Evolutionary conservation across 2,888 invertebrate species (phyloP).

Genomic region (Julus scandinavius): DNA sequence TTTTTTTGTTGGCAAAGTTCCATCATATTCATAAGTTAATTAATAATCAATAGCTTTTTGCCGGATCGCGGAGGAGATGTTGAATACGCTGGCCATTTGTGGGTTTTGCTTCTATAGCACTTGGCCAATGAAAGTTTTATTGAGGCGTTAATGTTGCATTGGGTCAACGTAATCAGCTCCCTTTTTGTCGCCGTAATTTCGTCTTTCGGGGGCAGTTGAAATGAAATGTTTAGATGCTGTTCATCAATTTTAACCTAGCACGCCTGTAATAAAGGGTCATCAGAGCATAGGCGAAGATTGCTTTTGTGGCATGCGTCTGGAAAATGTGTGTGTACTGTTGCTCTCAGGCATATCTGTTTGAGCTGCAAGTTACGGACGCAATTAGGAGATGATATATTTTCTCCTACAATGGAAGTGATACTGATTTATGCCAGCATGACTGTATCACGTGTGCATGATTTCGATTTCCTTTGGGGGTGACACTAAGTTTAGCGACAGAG

Average conservation of each 20-base stretch:
- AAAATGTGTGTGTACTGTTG: not conserved
- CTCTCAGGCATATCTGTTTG: not conserved
- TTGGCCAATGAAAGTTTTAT: constrained; percentile 41
- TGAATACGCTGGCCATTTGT: constrained; percentile 25
- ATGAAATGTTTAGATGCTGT: constrained; percentile 40
- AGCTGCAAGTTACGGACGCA: not conserved
- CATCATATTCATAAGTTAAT: constrained; percentile 40
- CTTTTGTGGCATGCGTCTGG: not conserved
- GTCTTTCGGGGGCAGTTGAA: constrained; percentile 36
- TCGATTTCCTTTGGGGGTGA: too few relatives aligned
- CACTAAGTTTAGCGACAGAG: too few relatives aligned
- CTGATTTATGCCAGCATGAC: not conserved
- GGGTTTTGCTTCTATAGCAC: not conserved
- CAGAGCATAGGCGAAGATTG: constrained; percentile 37
- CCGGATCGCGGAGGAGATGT: not conserved
- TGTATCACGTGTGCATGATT: not conserved
- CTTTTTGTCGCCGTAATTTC: constrained; percentile 7
- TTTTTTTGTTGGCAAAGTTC: constrained; percentile 13
- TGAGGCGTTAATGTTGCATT: constrained; percentile 45
- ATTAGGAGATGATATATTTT: not conserved
- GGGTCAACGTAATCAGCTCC: constrained; percentile 37
- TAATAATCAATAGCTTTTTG: constrained; percentile 29
- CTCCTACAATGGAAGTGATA: not conserved
- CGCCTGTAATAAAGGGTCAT: constrained; percentile 43
- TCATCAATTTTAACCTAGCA: constrained; percentile 18